Evolutionary conservation across 2,113 vertebrate species (phyloP), one percentile per base, ranked within the genome.

Genomic region (Nothobranchius kuhntae): DNA sequence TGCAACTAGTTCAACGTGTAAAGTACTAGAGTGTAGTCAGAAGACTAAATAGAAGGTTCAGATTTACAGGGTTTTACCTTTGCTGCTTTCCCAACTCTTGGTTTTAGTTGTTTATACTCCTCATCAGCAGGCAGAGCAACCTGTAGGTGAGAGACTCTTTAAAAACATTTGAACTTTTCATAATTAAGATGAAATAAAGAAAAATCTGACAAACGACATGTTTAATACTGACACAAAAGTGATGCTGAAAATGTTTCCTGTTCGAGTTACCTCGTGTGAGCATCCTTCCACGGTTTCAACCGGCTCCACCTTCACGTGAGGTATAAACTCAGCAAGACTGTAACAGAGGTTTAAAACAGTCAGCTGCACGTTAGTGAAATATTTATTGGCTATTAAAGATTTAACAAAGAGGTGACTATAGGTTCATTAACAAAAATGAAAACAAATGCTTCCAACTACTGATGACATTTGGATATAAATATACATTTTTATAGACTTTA

Each of bases 261-360:
- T 6, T 58, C 44, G 26, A 5, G 46, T 76, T 73, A 98, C 98
- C 95, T 99, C 98, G 58, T 99, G 98, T 0, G 94, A 96, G 78
- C 98, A 99, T 30, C 96, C 96, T 88, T 99, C 98, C 78, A 96
- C 92, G 0, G 96, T 98, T 68, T 99, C 98, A 30, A 99, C 95
- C 54, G 93, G 94, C 53, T 97, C 94, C 35, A 96, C 95, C 60
- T 95, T 99, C 57, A 99, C 94, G 73, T 94, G 94, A 59, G 98
- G 98, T 96, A 99, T 98, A 72, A 98, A 83, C 50, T 99, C 98
- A 83, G 94, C 72, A 79, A 98, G 87, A 89, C 98, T 99, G 62
- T 68, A 67, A 69, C 2, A 72, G 68, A 14, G 9, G 30, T 38
- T 9, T 10, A 38, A 17, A 10, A 40, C 11, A 44, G 48, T 10